Conservation (phyloP, 1,140 invertebrate species). For the Bicyclus anynana region DNA sequence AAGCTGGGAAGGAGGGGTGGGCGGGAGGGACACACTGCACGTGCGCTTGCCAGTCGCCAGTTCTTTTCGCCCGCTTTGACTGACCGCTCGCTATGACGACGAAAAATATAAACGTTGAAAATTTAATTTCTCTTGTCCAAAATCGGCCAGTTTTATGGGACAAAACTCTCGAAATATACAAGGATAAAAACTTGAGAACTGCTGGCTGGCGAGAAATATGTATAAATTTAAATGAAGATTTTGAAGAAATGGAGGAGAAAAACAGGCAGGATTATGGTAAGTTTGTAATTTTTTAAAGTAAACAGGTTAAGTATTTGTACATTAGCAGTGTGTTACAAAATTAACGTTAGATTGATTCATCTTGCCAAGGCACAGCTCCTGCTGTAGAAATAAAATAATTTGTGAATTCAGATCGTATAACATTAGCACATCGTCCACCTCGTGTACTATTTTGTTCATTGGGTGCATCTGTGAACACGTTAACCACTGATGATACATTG, state of each 20-base stretch:
- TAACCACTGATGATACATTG: too few relatives aligned
- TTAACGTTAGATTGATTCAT: neutral
- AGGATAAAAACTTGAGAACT: neutral
- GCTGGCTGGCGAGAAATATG: neutral
- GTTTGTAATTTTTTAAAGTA: neutral
- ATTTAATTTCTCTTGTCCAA: neutral
- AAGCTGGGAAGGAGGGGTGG: too few relatives aligned
- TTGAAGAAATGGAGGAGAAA: neutral
- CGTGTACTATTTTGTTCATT: too few relatives aligned
- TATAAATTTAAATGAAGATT: neutral
- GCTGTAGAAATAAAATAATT: neutral
- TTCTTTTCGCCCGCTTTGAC: too few relatives aligned
- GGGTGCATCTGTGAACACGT: too few relatives aligned
- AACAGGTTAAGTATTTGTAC: neutral
- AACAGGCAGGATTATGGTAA: neutral
- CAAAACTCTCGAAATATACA: neutral
- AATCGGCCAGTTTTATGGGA: neutral
- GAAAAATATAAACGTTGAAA: too few relatives aligned
- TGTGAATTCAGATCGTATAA: neutral
- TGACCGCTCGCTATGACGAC: too few relatives aligned
- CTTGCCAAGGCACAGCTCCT: neutral
- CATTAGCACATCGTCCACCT: neutral
- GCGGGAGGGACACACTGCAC: too few relatives aligned
- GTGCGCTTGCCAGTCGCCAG: too few relatives aligned
- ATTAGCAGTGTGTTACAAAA: too few relatives aligned